Evolutionary conservation across 2,113 vertebrate species (phyloP), one percentile per base, ranked within the genome.

Genomic region (Strix aluco): DNA sequence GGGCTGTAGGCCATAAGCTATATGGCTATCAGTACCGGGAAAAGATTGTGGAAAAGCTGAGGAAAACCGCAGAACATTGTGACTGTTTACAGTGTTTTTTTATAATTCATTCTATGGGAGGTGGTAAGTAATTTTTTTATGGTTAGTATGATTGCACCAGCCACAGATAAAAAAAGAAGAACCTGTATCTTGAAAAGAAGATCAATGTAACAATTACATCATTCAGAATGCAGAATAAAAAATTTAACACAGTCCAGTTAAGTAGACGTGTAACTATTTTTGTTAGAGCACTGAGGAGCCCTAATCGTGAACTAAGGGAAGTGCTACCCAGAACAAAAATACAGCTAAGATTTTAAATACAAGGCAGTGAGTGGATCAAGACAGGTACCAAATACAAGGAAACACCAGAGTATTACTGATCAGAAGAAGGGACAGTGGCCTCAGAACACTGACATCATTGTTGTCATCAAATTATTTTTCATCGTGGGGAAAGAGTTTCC

Each of bases 41-140:
- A 71, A 96, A 97, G 93, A 99, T 99, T 49, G 97, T 99, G 95
- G 99, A 99, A 75, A 99, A 98, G 80, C 97, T 99, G 61, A 98
- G 99, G 86, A 99, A 97, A 92, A 97, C 98, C 0, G 99, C 99
- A 51, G 99, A 99, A 62, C 98, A 99, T 32, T 99, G 99, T 87
- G 99, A 99, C 95, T 99, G 99, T 94, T 98, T 99, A 23, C 99
- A 99, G 96, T 99, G 99, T 88, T 99, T 99, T 94, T 99, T 99
- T 92, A 93, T 99, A 74, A 98, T 99, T 94, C 99, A 99, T 96
- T 99, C 99, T 36, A 99, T 99, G 99, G 99, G 99, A 97, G 99
- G 99, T 98, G 99, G 99, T 99, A 97, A 98, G 97, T 72, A 61
- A 75, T 47, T 46, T 87, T 32, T 75, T 65, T 54, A 7, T 86